Conservation (phyloP, 2,113 vertebrate species). For the Lepus americanus region DNA sequence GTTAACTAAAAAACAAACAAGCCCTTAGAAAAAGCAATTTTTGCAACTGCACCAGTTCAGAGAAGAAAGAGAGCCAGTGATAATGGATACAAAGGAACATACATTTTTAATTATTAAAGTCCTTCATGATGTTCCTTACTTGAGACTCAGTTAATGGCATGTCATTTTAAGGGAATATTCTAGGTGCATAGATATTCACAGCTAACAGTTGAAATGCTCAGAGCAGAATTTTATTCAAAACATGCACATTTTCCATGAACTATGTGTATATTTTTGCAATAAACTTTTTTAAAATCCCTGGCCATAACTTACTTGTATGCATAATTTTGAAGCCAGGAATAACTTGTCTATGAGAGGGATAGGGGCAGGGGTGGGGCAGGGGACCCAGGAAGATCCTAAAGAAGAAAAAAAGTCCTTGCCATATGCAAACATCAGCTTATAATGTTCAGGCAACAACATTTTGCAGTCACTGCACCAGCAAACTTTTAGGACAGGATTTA, state of each 20-base stretch:
- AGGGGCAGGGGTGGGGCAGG: accelerated
- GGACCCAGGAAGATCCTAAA: neutral
- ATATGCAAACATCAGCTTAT: neutral
- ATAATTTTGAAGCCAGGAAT: constrained; percentile 68
- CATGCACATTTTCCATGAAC: constrained; percentile 10
- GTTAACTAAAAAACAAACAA: neutral
- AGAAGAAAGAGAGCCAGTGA: neutral
- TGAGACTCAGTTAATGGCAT: neutral
- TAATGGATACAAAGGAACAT: neutral
- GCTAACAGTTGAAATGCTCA: neutral
- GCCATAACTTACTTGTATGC: constrained; percentile 58
- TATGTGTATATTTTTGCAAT: constrained; percentile 56
- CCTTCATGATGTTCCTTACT: neutral
- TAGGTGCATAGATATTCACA: neutral
- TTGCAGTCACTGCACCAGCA: neutral
- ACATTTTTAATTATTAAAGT: constrained; percentile 17
- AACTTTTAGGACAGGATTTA: constrained; percentile 24
- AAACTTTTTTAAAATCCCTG: constrained; percentile 50
- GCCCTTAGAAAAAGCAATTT: neutral
- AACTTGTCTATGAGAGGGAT: neutral
- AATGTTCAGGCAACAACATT: neutral
- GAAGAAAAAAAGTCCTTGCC: constrained; percentile 18
- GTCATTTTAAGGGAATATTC: constrained; percentile 34
- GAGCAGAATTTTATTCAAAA: constrained; percentile 62
- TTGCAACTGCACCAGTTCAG: neutral